Evolutionary conservation across 2,113 vertebrate species (phyloP), one percentile per base, ranked within the genome.

Genomic region (Pachycephala philippinensis): DNA sequence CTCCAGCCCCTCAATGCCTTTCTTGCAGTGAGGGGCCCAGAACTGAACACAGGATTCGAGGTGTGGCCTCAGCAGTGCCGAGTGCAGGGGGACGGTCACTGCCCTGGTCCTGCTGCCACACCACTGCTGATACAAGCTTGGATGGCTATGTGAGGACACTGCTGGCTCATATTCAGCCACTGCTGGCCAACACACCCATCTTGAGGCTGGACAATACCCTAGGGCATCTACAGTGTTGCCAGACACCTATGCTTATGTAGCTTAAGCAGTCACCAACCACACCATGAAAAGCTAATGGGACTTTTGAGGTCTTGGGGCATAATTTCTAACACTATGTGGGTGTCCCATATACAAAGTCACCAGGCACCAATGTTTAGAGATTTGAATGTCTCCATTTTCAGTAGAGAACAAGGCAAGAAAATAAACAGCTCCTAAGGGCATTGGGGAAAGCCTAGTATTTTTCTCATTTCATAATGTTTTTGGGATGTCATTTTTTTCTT

Each of bases 41-140:
- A 81, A n/a, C 52, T 45, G 68, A 37, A 0, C 59, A 28, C 52
- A 81, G 69, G 3, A 52, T 66, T 82, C 2, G 52, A 66, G 69
- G 4, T 59, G 69, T 24, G 45, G 37, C 69, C 52, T 39, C 60
- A 59, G 1, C 60, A 66, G 52, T 37, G 69, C 27, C 4, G 2
- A 20, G 60, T 1, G 4, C 9, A 52, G 45, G 53, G 59, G 23
- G 5, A 52, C 1, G 5, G 45, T 52, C 87, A 17, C 45, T 52
- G 60, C 33, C 69, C 53, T 53, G 28, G 1, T 82, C 45, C 69
- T 68, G 53, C 69, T 82, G 11, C 37, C 59, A 44, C 33, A 66
- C 2, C 20, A 2, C 0, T 3, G 22, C 31, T 81, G 37, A 10
- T 33, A 9, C 3, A 30, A 30, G 13, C 37, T 37, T 3, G 40